phyloP scores from a whole-genome alignment of 1,140 invertebrate species.

The Calycopis cecrops region DNA sequence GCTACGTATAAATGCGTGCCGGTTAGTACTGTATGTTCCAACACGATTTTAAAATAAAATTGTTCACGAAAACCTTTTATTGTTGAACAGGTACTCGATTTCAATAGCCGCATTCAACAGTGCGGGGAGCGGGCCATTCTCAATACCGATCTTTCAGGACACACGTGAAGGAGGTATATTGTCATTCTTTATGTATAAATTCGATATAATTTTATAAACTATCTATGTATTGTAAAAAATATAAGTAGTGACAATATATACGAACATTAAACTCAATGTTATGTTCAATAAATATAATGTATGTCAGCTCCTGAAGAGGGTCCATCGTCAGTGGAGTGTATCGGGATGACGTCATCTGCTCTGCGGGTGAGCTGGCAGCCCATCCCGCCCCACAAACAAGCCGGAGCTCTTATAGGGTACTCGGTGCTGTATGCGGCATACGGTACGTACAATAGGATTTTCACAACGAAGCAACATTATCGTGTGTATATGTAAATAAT shows the following conservation, averaged over 20 bases:
- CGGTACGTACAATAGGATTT: slow-evolving; percentile 33
- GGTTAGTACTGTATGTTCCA: too few species aligned
- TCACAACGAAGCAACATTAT: too few species aligned
- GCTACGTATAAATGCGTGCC: too few species aligned
- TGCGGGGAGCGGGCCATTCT: slow-evolving; percentile 88
- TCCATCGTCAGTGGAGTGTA: slow-evolving; percentile 80
- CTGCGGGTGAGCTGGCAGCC: slow-evolving; percentile 86
- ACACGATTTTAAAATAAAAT: neutral
- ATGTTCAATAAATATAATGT: too few species aligned
- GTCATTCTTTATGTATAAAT: neutral
- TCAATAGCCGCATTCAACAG: slow-evolving; percentile 91
- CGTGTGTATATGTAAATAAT: too few species aligned
- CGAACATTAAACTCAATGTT: too few species aligned
- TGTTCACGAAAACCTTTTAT: slow-evolving; percentile 3
- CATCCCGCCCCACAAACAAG: slow-evolving; percentile 83
- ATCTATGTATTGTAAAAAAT: neutral
- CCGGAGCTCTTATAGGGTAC: slow-evolving; percentile 88
- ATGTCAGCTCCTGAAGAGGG: slow-evolving; percentile 81
- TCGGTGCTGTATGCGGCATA: slow-evolving; percentile 77
- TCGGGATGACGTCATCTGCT: slow-evolving; percentile 82
- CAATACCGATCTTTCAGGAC: slow-evolving; percentile 83
- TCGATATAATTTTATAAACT: too few species aligned
- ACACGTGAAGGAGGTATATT: slow-evolving; percentile 82
- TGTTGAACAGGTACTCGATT: slow-evolving; percentile 74
- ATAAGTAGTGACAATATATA: too few species aligned